Percentiles rank a stretch among this genome's conserved stretches.
Conservation (phyloP, 2,888 invertebrate species). For the Drosophila quinaria region DNA sequence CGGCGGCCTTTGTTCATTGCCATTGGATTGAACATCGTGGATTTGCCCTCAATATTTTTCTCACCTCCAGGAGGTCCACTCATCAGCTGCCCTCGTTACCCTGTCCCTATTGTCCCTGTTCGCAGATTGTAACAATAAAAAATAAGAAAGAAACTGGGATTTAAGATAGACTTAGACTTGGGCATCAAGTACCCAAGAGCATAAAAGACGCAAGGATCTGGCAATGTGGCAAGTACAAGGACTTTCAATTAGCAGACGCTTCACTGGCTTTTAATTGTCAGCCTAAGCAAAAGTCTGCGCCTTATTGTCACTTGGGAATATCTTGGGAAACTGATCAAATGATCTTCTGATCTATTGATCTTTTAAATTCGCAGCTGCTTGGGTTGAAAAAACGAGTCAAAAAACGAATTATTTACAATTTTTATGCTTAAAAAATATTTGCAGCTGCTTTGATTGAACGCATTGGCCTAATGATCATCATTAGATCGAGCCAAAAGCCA, state of each 20-base stretch:
- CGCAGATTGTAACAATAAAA: constrained; percentile 69
- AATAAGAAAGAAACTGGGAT: constrained; percentile 38
- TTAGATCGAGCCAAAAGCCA: constrained; percentile 57
- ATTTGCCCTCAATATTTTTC: constrained; percentile 80
- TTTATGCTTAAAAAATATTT: background rate
- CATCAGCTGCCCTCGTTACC: constrained; percentile 66
- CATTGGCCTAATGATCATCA: constrained; percentile 48
- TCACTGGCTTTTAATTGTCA: constrained; percentile 64
- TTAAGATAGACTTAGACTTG: constrained; percentile 70
- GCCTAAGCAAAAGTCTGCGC: constrained; percentile 41
- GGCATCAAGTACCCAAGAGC: constrained; percentile 65
- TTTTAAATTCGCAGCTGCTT: constrained; percentile 4
- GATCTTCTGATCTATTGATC: constrained; percentile 19
- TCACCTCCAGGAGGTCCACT: constrained; percentile 86
- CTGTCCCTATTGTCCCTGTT: constrained; percentile 58
- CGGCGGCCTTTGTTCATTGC: constrained; percentile 45
- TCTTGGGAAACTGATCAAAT: constrained; percentile 35
- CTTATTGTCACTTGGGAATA: constrained; percentile 53
- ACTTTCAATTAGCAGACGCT: constrained; percentile 60
- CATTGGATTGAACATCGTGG: constrained; percentile 14
- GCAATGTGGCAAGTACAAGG: constrained; percentile 46
- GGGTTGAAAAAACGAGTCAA: constrained; percentile 32
- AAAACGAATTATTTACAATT: constrained; percentile 61
- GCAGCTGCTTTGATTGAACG: constrained; percentile 39
- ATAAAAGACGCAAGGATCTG: constrained; percentile 50